A percentile compares a stretch with the other conserved stretches of the same genome.
These are phyloP conservation scores for Diplodus puntazzo DNA, from an alignment of 2,797 vertebrate genomes.

Conservation along the genomic window DNA sequence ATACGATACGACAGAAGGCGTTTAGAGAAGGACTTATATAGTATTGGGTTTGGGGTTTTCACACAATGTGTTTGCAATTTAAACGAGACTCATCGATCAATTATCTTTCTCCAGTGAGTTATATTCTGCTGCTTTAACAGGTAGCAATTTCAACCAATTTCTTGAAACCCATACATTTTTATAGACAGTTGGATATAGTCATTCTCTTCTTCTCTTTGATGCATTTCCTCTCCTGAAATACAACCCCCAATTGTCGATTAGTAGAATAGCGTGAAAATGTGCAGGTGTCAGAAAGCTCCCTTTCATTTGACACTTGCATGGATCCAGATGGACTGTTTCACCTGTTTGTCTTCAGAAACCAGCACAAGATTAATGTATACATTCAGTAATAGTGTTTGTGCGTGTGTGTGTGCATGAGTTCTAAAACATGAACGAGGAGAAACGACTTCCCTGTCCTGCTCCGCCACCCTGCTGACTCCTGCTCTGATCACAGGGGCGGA, in stretches of 20 bases:
- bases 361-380: no score
- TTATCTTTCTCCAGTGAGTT: no score
- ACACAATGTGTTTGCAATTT: no score
- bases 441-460: constrained; percentile 52
- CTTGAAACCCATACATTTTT: not conserved
- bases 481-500: constrained; percentile 75
- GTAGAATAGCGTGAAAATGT: not conserved
- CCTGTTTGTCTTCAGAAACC: not conserved
- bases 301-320: not conserved
- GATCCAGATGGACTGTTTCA: no score
- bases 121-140: no score
- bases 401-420: not conserved
- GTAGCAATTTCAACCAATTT: not conserved
- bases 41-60: no score
- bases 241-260: not conserved
- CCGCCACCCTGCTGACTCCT: constrained; percentile 36
- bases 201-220: not conserved
- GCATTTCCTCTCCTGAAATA: not conserved
- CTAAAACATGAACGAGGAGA: constrained; percentile 46
- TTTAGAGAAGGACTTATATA: no score
- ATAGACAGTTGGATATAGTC: not conserved
- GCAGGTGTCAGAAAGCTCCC: not conserved
- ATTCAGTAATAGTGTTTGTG: no score
- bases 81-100: no score
- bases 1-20: no score